A percentile compares a stretch with the other conserved stretches of the same genome.
These are phyloP conservation scores for Alsophila aescularia DNA, from an alignment of 2,888 invertebrate genomes.

Conservation along the genomic window DNA sequence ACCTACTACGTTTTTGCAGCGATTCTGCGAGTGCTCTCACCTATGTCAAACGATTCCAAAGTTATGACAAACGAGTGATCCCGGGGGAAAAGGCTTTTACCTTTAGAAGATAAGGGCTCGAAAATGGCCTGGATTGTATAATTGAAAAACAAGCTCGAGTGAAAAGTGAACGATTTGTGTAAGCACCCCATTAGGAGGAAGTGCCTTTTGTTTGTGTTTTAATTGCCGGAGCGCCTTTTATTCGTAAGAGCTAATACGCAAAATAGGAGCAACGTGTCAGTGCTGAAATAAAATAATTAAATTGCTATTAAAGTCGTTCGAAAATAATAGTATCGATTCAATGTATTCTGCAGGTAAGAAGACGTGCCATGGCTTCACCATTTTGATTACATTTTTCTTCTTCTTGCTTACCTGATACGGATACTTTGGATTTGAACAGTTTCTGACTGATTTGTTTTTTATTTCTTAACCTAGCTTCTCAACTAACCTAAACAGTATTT, in stretches of 20 bases:
- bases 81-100: conserved; percentile 34
- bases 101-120: conserved; percentile 32
- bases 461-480: too few relatives aligned
- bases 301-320: too few relatives aligned
- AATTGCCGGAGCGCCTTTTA: conserved; percentile 12
- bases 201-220: conserved; percentile 16
- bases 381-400: too few relatives aligned
- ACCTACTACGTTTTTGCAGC: conserved; percentile 18
- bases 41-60: conserved; percentile 41
- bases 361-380: too few relatives aligned
- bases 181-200: conserved; percentile 15
- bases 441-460: too few relatives aligned
- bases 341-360: too few relatives aligned
- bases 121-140: conserved; percentile 31
- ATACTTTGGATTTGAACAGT: too few relatives aligned
- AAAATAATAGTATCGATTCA: too few relatives aligned
- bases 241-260: conserved; percentile 1
- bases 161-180: conserved; percentile 24
- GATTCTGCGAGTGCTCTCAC: conserved; percentile 36
- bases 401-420: too few relatives aligned
- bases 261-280: too few relatives aligned
- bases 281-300: too few relatives aligned
- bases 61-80: conserved; percentile 47
- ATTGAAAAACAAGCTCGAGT: conserved; percentile 34
- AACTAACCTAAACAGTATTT: too few relatives aligned